Conservation (phyloP, 2,888 invertebrate species). For the Eurytoma californica region DNA sequence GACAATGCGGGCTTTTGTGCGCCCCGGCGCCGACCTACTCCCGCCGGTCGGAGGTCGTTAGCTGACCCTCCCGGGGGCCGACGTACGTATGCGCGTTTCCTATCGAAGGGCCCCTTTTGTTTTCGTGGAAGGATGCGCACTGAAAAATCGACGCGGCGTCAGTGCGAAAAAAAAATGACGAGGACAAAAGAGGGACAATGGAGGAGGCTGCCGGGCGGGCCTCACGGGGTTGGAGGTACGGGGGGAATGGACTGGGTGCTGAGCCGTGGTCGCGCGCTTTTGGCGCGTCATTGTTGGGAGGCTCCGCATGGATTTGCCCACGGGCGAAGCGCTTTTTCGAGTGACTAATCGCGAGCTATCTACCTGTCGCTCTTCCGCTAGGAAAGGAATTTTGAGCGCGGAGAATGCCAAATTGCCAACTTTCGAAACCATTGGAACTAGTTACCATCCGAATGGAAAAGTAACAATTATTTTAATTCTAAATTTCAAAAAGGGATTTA, state of each 20-base stretch:
- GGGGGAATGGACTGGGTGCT: constrained; percentile 27
- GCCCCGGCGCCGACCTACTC: neutral
- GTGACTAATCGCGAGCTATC: neutral
- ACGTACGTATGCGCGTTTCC: too few species aligned
- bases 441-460: too few species aligned
- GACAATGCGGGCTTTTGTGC: constrained; percentile 18
- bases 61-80: neutral
- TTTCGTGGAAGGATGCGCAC: constrained; percentile 4
- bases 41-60: constrained; percentile 25
- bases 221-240: constrained; percentile 47
- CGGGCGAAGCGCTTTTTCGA: neutral
- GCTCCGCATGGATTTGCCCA: too few species aligned
- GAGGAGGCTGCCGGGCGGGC: constrained; percentile 20
- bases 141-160: constrained; percentile 67
- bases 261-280: constrained; percentile 26
- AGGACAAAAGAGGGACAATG: constrained; percentile 28
- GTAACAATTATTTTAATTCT: too few species aligned
- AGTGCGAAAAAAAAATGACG: constrained; percentile 36
- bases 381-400: too few species aligned
- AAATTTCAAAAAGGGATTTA: too few species aligned
- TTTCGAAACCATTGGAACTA: too few species aligned
- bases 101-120: neutral
- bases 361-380: neutral
- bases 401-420: too few species aligned
- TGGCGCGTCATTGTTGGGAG: constrained; percentile 26